Evolutionary conservation across 2,113 vertebrate genomes (phyloP).

Genomic region (Oceanites oceanicus): DNA sequence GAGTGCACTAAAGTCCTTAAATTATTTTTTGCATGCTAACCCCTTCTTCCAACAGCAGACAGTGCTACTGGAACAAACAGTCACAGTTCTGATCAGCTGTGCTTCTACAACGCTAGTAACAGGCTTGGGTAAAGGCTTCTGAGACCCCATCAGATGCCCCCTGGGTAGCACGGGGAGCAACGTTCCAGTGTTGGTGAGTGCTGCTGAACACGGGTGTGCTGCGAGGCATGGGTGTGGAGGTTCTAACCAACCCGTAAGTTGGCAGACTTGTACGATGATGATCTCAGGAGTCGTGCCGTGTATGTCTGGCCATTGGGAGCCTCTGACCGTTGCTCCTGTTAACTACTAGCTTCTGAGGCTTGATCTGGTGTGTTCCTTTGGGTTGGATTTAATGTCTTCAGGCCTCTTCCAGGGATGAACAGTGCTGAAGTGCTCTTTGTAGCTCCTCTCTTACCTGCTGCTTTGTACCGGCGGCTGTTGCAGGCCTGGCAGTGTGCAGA

Average conservation of each 20-base stretch:
- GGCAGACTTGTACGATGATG: rapidly evolving
- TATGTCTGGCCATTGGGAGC: not conserved
- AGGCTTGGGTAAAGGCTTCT: not conserved
- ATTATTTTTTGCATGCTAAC: rapidly evolving
- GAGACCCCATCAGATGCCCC: rapidly evolving
- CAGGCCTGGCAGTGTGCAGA: not conserved
- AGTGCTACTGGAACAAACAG: not conserved
- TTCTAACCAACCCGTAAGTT: not conserved
- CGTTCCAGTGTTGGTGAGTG: not conserved
- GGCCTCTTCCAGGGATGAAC: not conserved
- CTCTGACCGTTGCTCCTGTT: not conserved
- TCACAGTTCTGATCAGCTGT: not conserved
- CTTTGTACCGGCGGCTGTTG: rapidly evolving
- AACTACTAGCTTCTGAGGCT: not conserved
- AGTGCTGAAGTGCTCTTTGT: not conserved
- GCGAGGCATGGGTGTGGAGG: not conserved
- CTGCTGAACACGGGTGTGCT: rapidly evolving
- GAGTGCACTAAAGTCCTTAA: not conserved
- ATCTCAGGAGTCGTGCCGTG: rapidly evolving
- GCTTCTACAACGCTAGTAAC: not conserved
- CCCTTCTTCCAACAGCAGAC: not conserved
- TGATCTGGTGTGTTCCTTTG: not conserved
- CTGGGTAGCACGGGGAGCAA: no score
- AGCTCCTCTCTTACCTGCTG: not conserved
- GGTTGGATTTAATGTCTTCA: not conserved